Evolutionary conservation across 2,888 invertebrate species (phyloP).

Genomic region (Volucella zonaria): DNA sequence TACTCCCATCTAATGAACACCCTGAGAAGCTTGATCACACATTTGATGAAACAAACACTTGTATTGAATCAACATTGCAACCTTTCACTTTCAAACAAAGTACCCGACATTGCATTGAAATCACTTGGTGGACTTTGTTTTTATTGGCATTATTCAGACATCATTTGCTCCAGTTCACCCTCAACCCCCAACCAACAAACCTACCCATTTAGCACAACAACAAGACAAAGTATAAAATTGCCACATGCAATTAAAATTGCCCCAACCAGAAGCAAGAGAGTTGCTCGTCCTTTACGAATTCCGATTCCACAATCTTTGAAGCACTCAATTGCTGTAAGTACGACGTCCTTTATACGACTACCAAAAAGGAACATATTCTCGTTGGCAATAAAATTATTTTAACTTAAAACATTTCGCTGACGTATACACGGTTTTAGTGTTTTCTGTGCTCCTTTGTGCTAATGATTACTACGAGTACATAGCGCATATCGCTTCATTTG

Average conservation of each 20-base stretch:
- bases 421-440: constrained; percentile 57
- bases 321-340: not conserved
- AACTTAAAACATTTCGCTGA: constrained; percentile 60
- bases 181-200: not conserved
- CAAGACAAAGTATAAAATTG: constrained; percentile 55
- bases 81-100: too few species aligned
- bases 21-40: too few species aligned
- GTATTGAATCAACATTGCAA: too few species aligned
- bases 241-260: constrained; percentile 59
- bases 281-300: too few species aligned
- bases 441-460: constrained; percentile 34
- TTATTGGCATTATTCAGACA: too few species aligned
- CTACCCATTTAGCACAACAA: constrained; percentile 35
- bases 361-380: constrained; percentile 42
- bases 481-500: constrained; percentile 60
- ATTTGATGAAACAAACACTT: too few species aligned
- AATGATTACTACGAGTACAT: constrained; percentile 67
- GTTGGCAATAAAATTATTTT: constrained; percentile 67
- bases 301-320: not conserved
- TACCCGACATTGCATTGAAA: too few species aligned
- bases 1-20: too few species aligned
- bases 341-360: not conserved
- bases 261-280: constrained; percentile 6
- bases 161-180: not conserved
- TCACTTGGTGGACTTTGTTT: too few species aligned